phyloP scores from a whole-genome alignment of 2,888 invertebrate genomes.

The Plemyria rubiginata region DNA sequence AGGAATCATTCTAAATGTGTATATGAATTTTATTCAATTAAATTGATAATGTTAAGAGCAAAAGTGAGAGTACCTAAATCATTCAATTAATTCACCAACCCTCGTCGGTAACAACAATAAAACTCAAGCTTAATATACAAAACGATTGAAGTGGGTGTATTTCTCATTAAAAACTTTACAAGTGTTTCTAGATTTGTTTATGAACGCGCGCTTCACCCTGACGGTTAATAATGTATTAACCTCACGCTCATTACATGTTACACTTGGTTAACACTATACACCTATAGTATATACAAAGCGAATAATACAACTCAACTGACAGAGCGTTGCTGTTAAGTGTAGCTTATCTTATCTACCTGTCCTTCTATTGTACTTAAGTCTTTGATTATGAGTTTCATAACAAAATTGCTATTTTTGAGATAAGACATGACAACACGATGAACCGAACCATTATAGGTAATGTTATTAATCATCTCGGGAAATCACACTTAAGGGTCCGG shows the following conservation, averaged over 20 bases:
- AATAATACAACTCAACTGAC: no score
- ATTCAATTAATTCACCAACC: slow-evolving; percentile 3
- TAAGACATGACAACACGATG: no score
- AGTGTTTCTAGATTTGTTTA: slow-evolving; percentile 36
- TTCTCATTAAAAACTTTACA: slow-evolving; percentile 46
- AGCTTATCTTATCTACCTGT: no score
- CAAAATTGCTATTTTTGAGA: no score
- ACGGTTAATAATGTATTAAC: slow-evolving; percentile 49
- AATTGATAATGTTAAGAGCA: neutral
- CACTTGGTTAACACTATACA: neutral
- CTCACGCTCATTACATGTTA: slow-evolving; percentile 45
- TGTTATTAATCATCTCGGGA: no score
- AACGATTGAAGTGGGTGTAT: slow-evolving; percentile 32
- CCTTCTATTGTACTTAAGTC: no score
- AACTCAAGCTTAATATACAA: slow-evolving; percentile 12
- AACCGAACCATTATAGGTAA: no score
- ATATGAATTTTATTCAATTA: neutral
- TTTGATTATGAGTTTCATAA: no score
- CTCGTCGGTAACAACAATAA: slow-evolving; percentile 17
- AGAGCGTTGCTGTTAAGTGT: no score
- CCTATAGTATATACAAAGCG: neutral
- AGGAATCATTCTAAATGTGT: neutral
- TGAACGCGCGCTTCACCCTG: slow-evolving; percentile 35
- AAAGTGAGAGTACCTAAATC: neutral
- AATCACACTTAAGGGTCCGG: no score